Evolutionary conservation across 2,888 invertebrate genomes (phyloP).

Genomic region (Heteropelma amictum): DNA sequence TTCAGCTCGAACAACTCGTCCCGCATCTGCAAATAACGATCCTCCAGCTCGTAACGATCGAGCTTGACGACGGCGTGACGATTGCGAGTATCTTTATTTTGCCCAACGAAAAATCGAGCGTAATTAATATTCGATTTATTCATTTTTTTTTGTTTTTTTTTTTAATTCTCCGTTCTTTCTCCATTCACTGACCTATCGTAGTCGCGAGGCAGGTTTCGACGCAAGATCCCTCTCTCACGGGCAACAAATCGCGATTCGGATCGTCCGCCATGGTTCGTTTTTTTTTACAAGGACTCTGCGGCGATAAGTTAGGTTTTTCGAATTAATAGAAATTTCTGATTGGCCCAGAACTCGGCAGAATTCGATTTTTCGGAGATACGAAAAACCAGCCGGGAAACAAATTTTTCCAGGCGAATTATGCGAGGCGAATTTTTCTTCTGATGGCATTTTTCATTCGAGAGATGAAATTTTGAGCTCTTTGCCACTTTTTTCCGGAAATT

Average conservation of each 20-base stretch:
- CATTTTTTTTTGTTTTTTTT: constrained; percentile 5
- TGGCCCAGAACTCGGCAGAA: too few relatives aligned
- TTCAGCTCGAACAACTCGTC: constrained; percentile 83
- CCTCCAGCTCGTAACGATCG: constrained; percentile 83
- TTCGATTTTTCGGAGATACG: too few relatives aligned
- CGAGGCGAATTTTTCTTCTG: too few relatives aligned
- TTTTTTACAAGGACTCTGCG: neutral
- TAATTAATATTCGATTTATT: neutral
- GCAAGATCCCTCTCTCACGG: constrained; percentile 67
- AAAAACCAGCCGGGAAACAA: too few relatives aligned
- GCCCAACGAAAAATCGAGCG: too few relatives aligned
- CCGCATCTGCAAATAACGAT: constrained; percentile 82
- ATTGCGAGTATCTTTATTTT: constrained; percentile 71
- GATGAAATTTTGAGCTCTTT: too few relatives aligned
- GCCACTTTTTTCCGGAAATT: too few relatives aligned
- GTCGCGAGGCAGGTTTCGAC: constrained; percentile 65
- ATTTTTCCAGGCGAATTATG: too few relatives aligned
- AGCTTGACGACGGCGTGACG: constrained; percentile 79
- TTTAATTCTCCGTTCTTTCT: neutral
- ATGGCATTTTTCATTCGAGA: too few relatives aligned
- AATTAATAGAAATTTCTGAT: too few relatives aligned
- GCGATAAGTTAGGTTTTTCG: neutral
- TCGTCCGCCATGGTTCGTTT: constrained; percentile 71
- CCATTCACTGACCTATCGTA: constrained; percentile 67
- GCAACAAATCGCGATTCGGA: constrained; percentile 66